Conservation (phyloP, 2,888 invertebrate genomes). For the Hirtodrosophila duncani region DNA sequence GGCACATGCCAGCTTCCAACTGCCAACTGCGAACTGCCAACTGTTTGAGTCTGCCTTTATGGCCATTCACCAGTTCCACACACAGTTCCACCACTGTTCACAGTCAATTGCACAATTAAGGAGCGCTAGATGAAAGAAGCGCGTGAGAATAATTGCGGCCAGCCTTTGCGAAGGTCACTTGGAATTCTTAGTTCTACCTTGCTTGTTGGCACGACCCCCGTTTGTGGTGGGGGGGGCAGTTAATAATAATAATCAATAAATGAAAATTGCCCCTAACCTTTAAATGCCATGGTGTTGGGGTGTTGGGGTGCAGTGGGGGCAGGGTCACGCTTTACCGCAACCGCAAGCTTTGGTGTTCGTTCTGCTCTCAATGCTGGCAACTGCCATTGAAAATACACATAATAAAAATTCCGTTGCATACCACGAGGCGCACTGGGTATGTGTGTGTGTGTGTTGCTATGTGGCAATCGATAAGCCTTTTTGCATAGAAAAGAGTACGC, state of each 20-base stretch:
- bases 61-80: no score
- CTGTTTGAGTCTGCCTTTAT: no score
- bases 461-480: slow-evolving; percentile 54
- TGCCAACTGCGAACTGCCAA: no score
- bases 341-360: no score
- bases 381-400: slow-evolving; percentile 49
- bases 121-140: no score
- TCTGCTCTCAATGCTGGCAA: slow-evolving; percentile 27
- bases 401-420: slow-evolving; percentile 58
- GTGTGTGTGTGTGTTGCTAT: slow-evolving; percentile 41
- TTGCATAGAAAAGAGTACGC: slow-evolving; percentile 53
- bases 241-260: slow-evolving; percentile 58
- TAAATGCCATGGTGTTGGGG: slow-evolving; percentile 10
- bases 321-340: no score
- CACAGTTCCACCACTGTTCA: no score
- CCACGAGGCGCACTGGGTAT: slow-evolving; percentile 17
- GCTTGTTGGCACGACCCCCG: no score
- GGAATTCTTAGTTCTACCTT: no score
- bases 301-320: background rate
- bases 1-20: slow-evolving; percentile 34
- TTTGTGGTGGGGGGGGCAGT: slow-evolving; percentile 41
- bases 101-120: slow-evolving; percentile 57
- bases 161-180: slow-evolving; percentile 49
- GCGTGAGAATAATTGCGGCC: slow-evolving; percentile 29
- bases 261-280: slow-evolving; percentile 46